Evolutionary conservation across 2,113 vertebrate genomes (phyloP).

Genomic region (Picathartes gymnocephalus): DNA sequence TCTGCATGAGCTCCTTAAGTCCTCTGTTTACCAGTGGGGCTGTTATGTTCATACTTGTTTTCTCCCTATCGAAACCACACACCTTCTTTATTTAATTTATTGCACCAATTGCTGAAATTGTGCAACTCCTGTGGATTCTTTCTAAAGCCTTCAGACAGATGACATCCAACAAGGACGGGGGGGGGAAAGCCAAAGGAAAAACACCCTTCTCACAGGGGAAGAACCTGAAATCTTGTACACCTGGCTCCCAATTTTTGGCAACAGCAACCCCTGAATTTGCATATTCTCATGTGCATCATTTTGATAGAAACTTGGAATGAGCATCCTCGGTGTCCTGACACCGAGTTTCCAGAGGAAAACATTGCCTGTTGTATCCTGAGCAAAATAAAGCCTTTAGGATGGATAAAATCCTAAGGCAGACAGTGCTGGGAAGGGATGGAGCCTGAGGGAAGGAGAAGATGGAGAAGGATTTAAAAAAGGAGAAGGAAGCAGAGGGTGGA

Average conservation of each 20-base stretch:
- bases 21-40: not conserved
- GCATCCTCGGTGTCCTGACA: not conserved
- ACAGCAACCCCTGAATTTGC: not conserved
- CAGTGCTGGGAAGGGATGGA: not conserved
- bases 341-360: not conserved
- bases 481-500: not conserved
- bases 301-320: not conserved
- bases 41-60: not conserved
- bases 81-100: not conserved
- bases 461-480: not conserved
- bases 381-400: not conserved
- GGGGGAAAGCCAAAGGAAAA: not conserved
- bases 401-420: rapidly evolving
- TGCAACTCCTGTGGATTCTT: not conserved
- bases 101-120: not conserved
- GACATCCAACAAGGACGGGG: not conserved
- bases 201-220: not conserved
- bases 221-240: not conserved
- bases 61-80: not conserved
- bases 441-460: not conserved
- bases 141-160: not conserved
- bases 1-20: not conserved
- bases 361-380: not conserved
- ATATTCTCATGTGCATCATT: not conserved
- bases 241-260: not conserved